These are phyloP conservation scores for Heliocidaris tuberculata DNA, from an alignment of 35 echinoderm and acorn worm genomes.

Conservation along the genomic window DNA sequence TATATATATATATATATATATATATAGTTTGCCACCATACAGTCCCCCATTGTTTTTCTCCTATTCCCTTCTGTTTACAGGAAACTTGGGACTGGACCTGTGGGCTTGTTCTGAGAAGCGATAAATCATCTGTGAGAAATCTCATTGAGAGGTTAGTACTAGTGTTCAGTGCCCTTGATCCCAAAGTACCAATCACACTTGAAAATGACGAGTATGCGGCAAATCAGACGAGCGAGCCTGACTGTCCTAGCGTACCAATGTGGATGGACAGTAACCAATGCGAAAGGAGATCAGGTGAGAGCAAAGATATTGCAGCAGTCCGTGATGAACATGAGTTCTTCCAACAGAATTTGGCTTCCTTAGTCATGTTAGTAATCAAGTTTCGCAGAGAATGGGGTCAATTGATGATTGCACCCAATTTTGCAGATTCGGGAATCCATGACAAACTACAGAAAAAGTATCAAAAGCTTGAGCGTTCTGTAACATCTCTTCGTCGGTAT, in stretches of 20 bases:
- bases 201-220: no score
- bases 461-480: not conserved
- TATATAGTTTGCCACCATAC: no score
- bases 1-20: no score
- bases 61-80: not conserved
- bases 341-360: not conserved
- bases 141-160: not conserved
- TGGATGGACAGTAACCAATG: not conserved
- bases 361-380: no score
- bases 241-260: no score
- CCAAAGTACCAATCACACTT: not conserved
- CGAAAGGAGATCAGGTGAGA: not conserved
- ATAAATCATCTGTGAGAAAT: not conserved
- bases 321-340: not conserved
- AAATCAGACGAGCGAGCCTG: no score
- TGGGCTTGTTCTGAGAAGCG: constrained; percentile 26
- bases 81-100: constrained; percentile 39
- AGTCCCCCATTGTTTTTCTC: no score
- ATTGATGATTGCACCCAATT: no score
- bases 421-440: no score
- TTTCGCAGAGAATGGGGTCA: no score
- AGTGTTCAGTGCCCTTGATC: not conserved
- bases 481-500: not conserved
- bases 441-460: not conserved
- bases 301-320: not conserved